Conservation (phyloP, 1,140 invertebrate genomes). For the Tachypleus tridentatus region DNA sequence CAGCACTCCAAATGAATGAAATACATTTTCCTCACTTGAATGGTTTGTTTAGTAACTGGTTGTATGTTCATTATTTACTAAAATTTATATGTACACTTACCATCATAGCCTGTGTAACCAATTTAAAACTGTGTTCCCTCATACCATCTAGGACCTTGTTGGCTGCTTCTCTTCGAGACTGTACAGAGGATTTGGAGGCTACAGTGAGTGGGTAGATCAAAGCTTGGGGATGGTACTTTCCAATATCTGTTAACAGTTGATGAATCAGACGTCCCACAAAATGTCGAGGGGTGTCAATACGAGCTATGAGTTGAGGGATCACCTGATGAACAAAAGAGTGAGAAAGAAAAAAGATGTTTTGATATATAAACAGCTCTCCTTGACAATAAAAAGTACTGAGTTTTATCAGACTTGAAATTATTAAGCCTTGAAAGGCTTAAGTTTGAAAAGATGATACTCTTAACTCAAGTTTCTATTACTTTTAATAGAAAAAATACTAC, state of each 20-base stretch:
- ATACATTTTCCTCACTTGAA: too few relatives aligned
- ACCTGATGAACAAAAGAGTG: constrained; percentile 41
- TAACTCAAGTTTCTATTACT: too few relatives aligned
- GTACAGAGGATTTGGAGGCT: constrained; percentile 85
- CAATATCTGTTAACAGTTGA: constrained; percentile 86
- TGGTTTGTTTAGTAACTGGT: too few relatives aligned
- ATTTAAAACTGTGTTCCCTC: constrained; percentile 77
- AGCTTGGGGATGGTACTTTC: constrained; percentile 65
- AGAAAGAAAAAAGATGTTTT: too few relatives aligned
- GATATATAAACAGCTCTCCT: too few relatives aligned
- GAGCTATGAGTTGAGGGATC: constrained; percentile 94
- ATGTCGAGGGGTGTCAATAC: constrained; percentile 84
- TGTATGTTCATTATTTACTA: too few relatives aligned
- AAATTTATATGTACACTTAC: constrained; percentile 29
- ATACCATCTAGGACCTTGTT: constrained; percentile 92
- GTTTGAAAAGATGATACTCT: background rate
- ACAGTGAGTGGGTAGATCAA: constrained; percentile 95
- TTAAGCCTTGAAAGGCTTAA: constrained; percentile 11
- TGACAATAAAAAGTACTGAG: too few relatives aligned
- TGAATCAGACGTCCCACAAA: constrained; percentile 82
- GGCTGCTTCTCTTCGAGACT: constrained; percentile 71
- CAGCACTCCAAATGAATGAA: too few relatives aligned
- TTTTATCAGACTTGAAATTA: too few relatives aligned
- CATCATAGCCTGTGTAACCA: constrained; percentile 87
- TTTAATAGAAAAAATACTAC: too few relatives aligned